phyloP scores from a whole-genome alignment of 2,888 invertebrate species.

The Gymnocheta viridis region DNA sequence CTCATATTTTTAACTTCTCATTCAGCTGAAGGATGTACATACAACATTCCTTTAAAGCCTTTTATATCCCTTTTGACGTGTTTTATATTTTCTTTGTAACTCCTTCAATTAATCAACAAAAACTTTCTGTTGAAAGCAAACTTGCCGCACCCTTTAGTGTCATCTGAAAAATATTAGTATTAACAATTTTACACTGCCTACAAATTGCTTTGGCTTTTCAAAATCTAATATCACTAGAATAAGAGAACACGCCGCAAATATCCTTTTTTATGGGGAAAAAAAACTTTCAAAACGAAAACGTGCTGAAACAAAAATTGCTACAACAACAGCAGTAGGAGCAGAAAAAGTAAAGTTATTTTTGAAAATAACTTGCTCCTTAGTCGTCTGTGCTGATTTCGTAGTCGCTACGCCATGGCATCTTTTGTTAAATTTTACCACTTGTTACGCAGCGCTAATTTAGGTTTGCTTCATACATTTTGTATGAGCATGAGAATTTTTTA shows the following conservation, averaged over 20 bases:
- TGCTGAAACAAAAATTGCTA: constrained; percentile 15
- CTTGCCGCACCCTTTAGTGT: not conserved
- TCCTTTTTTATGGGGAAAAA: constrained; percentile 13
- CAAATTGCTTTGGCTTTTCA: constrained; percentile 30
- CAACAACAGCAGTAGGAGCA: not conserved
- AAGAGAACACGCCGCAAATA: not conserved
- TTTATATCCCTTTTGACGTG: not conserved
- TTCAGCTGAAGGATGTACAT: not conserved
- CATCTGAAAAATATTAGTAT: not conserved
- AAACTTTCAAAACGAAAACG: constrained; percentile 16
- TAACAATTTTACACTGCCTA: not conserved
- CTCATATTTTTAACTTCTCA: not conserved
- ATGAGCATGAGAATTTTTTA: too few species aligned
- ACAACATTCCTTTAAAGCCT: not conserved
- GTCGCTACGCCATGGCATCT: too few species aligned
- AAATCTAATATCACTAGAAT: not conserved
- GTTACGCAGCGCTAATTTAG: too few species aligned
- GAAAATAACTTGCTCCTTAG: too few species aligned
- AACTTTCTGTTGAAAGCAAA: not conserved
- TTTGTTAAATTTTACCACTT: too few species aligned
- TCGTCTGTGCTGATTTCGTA: too few species aligned
- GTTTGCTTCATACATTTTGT: too few species aligned
- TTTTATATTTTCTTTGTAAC: not conserved
- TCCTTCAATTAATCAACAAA: not conserved
- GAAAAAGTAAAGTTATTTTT: too few species aligned